A percentile compares a stretch with the other conserved stretches of the same genome.
phyloP scores from a whole-genome alignment of 2,888 invertebrate species.

The Meghimatium bilineatum region DNA sequence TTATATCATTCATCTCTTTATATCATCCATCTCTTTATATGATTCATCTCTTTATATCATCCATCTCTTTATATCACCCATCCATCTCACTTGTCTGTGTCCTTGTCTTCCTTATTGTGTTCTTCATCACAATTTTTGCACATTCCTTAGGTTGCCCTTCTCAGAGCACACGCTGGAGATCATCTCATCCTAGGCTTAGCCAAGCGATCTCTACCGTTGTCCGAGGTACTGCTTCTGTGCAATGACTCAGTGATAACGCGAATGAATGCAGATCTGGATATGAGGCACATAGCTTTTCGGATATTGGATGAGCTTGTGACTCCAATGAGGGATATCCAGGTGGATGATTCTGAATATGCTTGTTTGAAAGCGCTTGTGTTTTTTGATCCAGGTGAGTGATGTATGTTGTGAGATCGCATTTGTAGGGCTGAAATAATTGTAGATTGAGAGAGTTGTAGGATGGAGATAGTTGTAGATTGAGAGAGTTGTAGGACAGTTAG shows the following conservation, averaged over 20 bases:
- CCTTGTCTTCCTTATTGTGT: not conserved
- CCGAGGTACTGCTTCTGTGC: constrained; percentile 93
- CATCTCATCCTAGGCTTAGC: constrained; percentile 95
- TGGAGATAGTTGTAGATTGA: too few relatives aligned
- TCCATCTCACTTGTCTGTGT: too few relatives aligned
- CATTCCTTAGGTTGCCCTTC: constrained; percentile 86
- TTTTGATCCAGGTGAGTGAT: constrained; percentile 92
- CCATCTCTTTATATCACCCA: not conserved
- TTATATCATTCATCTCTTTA: not conserved
- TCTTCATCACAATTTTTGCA: not conserved
- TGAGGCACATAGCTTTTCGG: constrained; percentile 92
- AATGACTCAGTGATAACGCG: constrained; percentile 97
- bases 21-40: not conserved
- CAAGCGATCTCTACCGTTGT: constrained; percentile 92
- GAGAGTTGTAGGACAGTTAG: too few relatives aligned
- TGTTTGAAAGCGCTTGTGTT: constrained; percentile 99
- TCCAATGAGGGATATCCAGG: constrained; percentile 94
- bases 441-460: too few relatives aligned
- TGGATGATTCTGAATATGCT: constrained; percentile 98
- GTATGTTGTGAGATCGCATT: not conserved
- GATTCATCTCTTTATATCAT: not conserved
- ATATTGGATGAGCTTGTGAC: constrained; percentile 97
- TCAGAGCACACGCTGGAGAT: constrained; percentile 96
- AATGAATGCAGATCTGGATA: constrained; percentile 77
- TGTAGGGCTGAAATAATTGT: too few relatives aligned